phyloP scores from a whole-genome alignment of 2,113 vertebrate genomes.

The Mesocricetus auratus region DNA sequence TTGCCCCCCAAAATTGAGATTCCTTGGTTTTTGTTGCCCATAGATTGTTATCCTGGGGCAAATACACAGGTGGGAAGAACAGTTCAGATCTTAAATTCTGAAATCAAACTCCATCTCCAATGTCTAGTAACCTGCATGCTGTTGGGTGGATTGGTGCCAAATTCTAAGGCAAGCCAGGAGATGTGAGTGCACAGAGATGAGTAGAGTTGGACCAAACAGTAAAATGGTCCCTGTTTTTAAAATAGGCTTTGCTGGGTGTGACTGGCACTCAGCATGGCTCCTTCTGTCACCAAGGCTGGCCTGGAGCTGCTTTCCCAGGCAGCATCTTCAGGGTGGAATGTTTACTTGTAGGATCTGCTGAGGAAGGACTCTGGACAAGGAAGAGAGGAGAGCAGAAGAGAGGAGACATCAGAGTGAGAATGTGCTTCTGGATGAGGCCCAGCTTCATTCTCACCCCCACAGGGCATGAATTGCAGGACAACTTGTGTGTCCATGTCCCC shows the following conservation, averaged over 20 bases:
- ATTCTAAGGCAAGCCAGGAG: neutral
- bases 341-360: neutral
- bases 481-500: neutral
- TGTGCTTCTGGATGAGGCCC: neutral
- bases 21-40: neutral
- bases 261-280: neutral
- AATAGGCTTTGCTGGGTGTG: constrained; percentile 1
- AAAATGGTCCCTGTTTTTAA: neutral
- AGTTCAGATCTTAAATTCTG: neutral
- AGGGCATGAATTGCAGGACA: neutral
- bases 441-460: neutral
- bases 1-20: neutral
- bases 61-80: neutral
- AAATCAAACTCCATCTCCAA: neutral
- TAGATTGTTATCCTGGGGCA: neutral
- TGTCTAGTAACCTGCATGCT: neutral
- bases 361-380: neutral
- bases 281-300: neutral
- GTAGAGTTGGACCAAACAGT: neutral
- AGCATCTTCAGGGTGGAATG: neutral
- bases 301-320: neutral
- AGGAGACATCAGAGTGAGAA: neutral
- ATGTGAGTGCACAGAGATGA: neutral
- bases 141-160: neutral
- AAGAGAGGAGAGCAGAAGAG: neutral